phyloP scores from a whole-genome alignment of 1,140 invertebrate genomes.

The Caligus rogercresseyi region DNA sequence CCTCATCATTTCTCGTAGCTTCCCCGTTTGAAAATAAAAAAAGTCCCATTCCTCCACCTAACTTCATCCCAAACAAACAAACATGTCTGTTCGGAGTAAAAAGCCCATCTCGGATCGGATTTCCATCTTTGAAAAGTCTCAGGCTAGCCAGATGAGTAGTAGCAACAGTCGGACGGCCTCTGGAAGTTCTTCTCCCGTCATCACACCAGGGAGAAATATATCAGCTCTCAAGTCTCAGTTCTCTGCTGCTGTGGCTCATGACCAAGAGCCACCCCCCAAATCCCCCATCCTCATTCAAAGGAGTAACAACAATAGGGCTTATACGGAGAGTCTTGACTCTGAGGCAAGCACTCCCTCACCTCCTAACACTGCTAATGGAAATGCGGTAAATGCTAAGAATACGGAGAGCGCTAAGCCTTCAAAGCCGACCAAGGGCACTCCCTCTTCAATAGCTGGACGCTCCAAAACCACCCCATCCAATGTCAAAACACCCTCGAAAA shows the following conservation, averaged over 20 bases:
- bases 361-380: no score
- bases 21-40: no score
- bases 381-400: no score
- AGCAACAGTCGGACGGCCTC: no score
- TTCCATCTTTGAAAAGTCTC: slow-evolving; percentile 10
- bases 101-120: slow-evolving; percentile 9
- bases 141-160: neutral
- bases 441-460: no score
- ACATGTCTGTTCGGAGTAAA: slow-evolving; percentile 2
- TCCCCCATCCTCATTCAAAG: neutral
- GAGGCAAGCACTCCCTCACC: neutral
- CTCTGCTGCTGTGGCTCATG: neutral
- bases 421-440: no score
- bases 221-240: slow-evolving; percentile 4
- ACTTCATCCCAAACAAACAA: no score
- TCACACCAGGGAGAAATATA: neutral
- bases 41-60: no score
- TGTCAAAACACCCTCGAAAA: neutral
- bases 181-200: neutral
- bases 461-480: neutral
- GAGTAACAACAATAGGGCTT: neutral
- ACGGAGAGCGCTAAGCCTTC: neutral
- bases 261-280: neutral
- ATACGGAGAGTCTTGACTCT: neutral
- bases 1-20: no score